Conservation (phyloP, 1,140 invertebrate species). For the Nomia melanderi region DNA sequence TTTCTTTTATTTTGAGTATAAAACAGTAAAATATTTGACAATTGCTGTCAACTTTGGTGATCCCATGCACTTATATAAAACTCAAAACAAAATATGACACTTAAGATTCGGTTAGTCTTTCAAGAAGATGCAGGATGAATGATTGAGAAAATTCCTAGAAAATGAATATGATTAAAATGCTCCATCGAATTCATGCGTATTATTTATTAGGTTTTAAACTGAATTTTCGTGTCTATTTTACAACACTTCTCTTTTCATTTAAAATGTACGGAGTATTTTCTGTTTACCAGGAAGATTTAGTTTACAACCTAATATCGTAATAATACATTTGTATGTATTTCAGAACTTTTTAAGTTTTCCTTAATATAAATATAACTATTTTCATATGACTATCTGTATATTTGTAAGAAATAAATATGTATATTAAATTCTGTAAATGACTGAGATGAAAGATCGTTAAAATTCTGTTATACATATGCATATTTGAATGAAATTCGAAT, state of each 20-base stretch:
- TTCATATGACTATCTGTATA: background rate
- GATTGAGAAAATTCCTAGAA: constrained; percentile 12
- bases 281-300: background rate
- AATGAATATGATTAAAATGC: background rate
- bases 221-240: background rate
- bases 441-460: constrained; percentile 3
- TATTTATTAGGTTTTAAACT: constrained; percentile 3
- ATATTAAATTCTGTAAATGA: background rate
- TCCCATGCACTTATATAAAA: background rate
- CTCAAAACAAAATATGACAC: background rate
- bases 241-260: background rate
- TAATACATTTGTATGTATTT: background rate
- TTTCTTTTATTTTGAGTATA: background rate
- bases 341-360: background rate
- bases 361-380: background rate
- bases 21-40: background rate
- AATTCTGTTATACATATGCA: background rate
- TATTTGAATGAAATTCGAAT: background rate
- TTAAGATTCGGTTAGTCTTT: constrained; percentile 35
- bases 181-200: background rate
- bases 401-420: background rate
- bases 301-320: background rate
- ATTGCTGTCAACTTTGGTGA: background rate
- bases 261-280: background rate
- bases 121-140: constrained; percentile 19